Percentiles rank a stretch among this genome's conserved stretches.
phyloP scores from a whole-genome alignment of 2,113 vertebrate species.

The Haemorhous mexicanus region DNA sequence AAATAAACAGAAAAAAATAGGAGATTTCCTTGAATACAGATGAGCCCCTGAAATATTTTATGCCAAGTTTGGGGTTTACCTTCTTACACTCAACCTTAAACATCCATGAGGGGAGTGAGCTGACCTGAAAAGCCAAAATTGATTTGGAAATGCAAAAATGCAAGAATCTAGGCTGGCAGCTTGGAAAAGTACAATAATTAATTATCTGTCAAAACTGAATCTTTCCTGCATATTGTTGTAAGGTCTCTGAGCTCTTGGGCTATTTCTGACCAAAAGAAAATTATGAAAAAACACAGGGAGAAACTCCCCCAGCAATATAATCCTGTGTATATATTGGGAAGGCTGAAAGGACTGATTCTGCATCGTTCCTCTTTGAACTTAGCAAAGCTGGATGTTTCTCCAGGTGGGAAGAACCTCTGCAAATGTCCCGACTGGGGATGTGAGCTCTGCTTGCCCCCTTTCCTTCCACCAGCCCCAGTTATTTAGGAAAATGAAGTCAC shows the following conservation, averaged over 20 bases:
- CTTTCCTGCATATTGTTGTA: neutral
- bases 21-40: neutral
- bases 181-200: neutral
- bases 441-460: neutral
- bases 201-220: neutral
- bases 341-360: neutral
- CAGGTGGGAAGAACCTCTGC: neutral
- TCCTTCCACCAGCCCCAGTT: neutral
- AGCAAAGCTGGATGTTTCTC: neutral
- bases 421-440: fast-evolving
- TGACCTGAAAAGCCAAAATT: neutral
- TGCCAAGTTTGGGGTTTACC: neutral
- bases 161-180: neutral
- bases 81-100: neutral
- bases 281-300: neutral
- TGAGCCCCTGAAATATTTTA: neutral
- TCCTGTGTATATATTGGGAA: neutral
- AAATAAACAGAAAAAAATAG: neutral
- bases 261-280: neutral
- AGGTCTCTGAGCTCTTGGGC: neutral
- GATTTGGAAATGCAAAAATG: neutral
- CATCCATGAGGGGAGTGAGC: neutral
- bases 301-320: neutral
- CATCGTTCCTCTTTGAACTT: neutral
- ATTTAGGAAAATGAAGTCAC: neutral